Base-by-base conservation (phyloP, 2,797 vertebrate genomes). In the Tinamus major region DNA sequence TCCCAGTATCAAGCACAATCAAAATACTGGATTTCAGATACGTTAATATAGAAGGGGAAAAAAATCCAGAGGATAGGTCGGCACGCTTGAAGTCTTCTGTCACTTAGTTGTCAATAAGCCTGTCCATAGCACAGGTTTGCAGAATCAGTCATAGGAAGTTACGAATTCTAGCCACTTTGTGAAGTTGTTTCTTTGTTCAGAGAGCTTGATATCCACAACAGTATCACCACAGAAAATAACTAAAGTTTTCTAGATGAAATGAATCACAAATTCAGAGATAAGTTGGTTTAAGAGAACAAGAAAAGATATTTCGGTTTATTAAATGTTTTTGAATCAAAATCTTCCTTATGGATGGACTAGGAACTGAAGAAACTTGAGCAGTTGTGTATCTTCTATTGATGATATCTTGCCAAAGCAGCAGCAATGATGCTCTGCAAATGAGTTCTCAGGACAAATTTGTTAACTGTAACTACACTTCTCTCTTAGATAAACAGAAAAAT, bases 401-500 rank as follows among this genome's bases (percentile, higher is more conserved):
- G 26, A 44, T 29, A 17, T 27, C 23, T 78, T 20, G 1, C 31
- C 92, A 46, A 82, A 74, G 78, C 33, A 78, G 71, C 41, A 85
- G 58, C 24, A 65, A 26, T 79, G 13, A 55, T 77, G 24, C 15
- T 80, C 59, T 2, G 2, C 53, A 88, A 67, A 70, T 58, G 61
- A 92, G 20, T 44, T 56, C 51, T 85, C 55, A 64, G 71, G 80
- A 89, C 74, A 85, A 67, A 85, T 87, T 76, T 77, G 65, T 44
- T 68, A 46, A 70, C 48, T 71, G 49, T 65, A 89, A 76, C 59
- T 31, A 13, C 20, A 8, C 27, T 68, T 20, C 55, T 78, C 62
- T 68, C 58, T 69, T 90, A 61, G 62, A 87, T 90, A 95, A 95
- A 93, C 46, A 59, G 59, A 92, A 46, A 79, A 44, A 93, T 81